Conservation (phyloP, 2,113 vertebrate genomes). For the Oceanodroma tethys region DNA sequence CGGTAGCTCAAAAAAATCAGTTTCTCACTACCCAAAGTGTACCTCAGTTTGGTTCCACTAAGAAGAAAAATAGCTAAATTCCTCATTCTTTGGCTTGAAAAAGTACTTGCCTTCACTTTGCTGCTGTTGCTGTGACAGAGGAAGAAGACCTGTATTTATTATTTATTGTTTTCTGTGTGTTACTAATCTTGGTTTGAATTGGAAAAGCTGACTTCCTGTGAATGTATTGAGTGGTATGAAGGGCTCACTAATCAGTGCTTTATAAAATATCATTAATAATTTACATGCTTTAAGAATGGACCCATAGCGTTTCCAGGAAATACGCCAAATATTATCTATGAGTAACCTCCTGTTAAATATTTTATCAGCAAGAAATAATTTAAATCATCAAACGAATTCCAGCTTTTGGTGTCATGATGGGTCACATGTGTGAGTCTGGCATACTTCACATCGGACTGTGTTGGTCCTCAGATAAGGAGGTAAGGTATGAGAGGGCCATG, state of each 20-base stretch:
- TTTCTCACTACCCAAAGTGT: neutral
- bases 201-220: neutral
- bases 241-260: neutral
- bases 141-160: neutral
- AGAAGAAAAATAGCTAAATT: neutral
- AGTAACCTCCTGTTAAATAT: neutral
- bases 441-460: neutral
- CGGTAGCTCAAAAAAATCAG: neutral
- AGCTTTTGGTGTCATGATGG: neutral
- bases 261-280: conserved; percentile 7
- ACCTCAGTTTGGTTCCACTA: neutral
- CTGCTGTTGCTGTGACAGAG: neutral
- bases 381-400: neutral
- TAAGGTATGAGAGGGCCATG: neutral
- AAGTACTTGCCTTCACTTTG: neutral
- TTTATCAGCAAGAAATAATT: conserved; percentile 11
- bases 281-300: neutral
- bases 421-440: neutral
- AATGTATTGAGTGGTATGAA: neutral
- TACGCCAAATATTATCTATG: neutral
- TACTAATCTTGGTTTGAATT: neutral
- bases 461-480: neutral
- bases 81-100: neutral
- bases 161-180: neutral
- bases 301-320: neutral